Evolutionary conservation across 2,113 vertebrate species (phyloP).

Genomic region (Carlito syrichta): DNA sequence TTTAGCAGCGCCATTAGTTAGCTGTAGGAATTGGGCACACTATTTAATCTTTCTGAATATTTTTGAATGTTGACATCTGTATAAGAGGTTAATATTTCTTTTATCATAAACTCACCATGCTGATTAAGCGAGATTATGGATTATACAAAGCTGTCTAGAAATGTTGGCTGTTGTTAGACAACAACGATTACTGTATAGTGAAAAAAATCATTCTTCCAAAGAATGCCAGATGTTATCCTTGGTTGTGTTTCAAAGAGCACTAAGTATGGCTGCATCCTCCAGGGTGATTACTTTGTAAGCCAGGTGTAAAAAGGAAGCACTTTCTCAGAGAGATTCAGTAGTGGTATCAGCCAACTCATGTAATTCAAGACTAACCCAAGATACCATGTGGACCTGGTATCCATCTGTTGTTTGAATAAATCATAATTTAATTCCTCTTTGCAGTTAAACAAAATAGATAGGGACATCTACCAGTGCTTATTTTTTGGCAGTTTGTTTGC

Average conservation of each 20-base stretch:
- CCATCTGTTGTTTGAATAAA: slow-evolving; percentile 35
- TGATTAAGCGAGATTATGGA: slow-evolving; percentile 36
- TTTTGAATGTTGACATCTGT: slow-evolving; percentile 34
- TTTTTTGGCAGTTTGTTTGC: not conserved
- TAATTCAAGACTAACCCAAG: slow-evolving; percentile 25
- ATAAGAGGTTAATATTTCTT: not conserved
- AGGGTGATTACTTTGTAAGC: slow-evolving; percentile 29
- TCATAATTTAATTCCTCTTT: slow-evolving; percentile 38
- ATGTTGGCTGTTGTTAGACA: not conserved
- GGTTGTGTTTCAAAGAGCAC: slow-evolving; percentile 44
- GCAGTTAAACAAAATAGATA: slow-evolving; percentile 49
- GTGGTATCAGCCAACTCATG: not conserved
- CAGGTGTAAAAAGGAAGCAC: slow-evolving; percentile 34
- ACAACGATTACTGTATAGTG: not conserved
- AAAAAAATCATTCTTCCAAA: slow-evolving; percentile 42
- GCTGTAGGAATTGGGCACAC: not conserved
- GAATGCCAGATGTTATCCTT: slow-evolving; percentile 50
- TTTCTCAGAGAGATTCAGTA: slow-evolving; percentile 10
- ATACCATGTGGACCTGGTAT: not conserved
- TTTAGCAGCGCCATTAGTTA: not conserved
- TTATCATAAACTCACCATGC: not conserved
- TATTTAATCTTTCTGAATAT: slow-evolving; percentile 18
- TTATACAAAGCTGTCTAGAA: slow-evolving; percentile 48
- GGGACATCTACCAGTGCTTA: not conserved
- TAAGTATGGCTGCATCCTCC: not conserved